Conservation (phyloP, 1,140 invertebrate genomes). For the Drosophila persimilis region DNA sequence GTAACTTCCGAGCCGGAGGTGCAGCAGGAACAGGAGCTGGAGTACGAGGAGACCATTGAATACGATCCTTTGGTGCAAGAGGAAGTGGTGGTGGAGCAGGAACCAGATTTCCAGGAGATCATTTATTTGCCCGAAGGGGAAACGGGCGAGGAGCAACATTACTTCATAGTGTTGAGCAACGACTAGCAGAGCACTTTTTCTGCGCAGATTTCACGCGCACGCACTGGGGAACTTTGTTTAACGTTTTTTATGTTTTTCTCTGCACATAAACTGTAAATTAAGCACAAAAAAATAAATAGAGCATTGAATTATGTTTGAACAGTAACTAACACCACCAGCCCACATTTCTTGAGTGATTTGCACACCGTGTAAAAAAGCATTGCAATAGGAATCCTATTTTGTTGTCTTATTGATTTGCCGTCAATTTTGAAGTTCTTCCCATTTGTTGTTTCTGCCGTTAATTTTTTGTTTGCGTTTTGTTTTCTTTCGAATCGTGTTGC, state of each 20-base stretch:
- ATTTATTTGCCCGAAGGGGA: constrained; percentile 24
- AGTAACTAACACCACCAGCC: constrained; percentile 6
- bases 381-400: constrained; percentile 28
- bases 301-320: constrained; percentile 25
- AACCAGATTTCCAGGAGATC: constrained; percentile 15
- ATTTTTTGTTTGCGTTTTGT: constrained; percentile 14
- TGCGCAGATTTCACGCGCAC: constrained; percentile 44
- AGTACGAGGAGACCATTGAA: constrained; percentile 2
- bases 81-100: constrained; percentile 3
- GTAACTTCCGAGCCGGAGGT: background rate
- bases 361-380: constrained; percentile 14
- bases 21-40: too few relatives aligned
- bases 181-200: constrained; percentile 21
- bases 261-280: constrained; percentile 48
- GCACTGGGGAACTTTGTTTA: constrained; percentile 45
- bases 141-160: constrained; percentile 9
- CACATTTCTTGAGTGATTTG: constrained; percentile 3
- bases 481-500: constrained; percentile 12
- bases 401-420: constrained; percentile 56
- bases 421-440: constrained; percentile 23
- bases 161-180: constrained; percentile 23
- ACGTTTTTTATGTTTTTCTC: constrained; percentile 61
- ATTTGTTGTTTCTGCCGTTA: constrained; percentile 4
- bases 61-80: constrained; percentile 3
- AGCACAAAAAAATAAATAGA: constrained; percentile 36